A percentile compares a stretch with the other conserved stretches of the same genome.
Evolutionary conservation across 2,888 invertebrate species (phyloP).

Genomic region (Nomada ferruginata): DNA sequence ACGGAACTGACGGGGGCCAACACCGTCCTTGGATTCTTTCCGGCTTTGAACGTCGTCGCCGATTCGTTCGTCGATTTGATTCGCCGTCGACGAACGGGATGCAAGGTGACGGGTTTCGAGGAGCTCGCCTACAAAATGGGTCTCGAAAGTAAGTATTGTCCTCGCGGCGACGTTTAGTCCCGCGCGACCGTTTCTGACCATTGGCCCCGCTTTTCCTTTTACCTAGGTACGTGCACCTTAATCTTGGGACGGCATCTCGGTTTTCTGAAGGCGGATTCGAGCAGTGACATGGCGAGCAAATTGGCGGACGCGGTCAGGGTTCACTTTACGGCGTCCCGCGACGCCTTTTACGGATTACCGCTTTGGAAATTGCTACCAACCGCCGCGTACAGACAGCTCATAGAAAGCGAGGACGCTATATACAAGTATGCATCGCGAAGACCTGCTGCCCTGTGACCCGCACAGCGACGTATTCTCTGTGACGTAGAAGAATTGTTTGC

Average conservation of each 20-base stretch:
- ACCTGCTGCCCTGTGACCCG: not conserved
- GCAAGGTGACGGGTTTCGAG: constrained; percentile 86
- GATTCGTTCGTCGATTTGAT: constrained; percentile 91
- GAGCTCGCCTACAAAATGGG: constrained; percentile 91
- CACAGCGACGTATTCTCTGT: not conserved
- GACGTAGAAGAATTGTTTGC: not conserved
- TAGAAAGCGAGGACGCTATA: constrained; percentile 91
- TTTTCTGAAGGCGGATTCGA: constrained; percentile 87
- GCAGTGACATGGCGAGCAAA: constrained; percentile 86
- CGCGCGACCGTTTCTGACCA: not conserved
- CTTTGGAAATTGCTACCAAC: constrained; percentile 93
- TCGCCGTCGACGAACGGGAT: constrained; percentile 85
- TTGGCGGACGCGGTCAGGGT: constrained; percentile 91
- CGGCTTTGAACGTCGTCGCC: constrained; percentile 90
- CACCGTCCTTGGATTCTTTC: constrained; percentile 90
- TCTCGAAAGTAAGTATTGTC: constrained; percentile 88
- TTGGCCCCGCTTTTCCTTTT: not conserved
- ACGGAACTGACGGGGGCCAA: constrained; percentile 91
- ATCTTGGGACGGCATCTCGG: constrained; percentile 92
- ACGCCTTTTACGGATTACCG: constrained; percentile 93
- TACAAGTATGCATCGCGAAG: constrained; percentile 87
- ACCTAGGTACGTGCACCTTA: constrained; percentile 89
- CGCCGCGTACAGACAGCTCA: constrained; percentile 89
- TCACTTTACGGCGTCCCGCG: constrained; percentile 91
- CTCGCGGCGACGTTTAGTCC: not conserved